phyloP scores from a whole-genome alignment of 2,113 vertebrate species.

The Pedetes capensis region DNA sequence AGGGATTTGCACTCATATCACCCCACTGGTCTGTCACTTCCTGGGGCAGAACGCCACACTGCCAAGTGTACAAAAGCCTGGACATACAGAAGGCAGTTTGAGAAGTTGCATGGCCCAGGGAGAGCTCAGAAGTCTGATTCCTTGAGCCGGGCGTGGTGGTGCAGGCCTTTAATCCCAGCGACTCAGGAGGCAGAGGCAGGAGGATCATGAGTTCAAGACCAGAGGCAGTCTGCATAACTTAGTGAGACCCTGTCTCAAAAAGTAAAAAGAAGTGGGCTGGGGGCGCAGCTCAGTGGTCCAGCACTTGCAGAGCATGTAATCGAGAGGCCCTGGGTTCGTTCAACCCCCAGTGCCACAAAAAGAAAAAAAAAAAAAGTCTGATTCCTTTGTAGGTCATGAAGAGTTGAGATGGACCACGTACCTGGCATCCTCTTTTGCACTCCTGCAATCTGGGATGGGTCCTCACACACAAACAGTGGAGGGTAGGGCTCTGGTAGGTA shows the following conservation, averaged over 20 bases:
- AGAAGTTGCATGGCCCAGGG: neutral
- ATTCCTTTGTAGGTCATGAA: neutral
- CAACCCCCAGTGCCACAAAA: no score
- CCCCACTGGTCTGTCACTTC: neutral
- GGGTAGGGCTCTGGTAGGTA: neutral
- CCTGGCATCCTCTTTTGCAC: neutral
- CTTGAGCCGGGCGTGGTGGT: no score
- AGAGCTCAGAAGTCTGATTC: neutral
- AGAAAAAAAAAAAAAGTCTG: no score
- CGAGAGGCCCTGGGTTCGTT: no score
- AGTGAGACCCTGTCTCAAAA: no score
- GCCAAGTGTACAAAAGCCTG: neutral
- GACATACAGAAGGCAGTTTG: neutral
- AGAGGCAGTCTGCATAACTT: no score
- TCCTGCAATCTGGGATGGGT: neutral
- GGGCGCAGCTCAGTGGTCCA: no score
- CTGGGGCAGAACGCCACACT: neutral
- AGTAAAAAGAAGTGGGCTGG: no score
- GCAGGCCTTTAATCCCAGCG: no score
- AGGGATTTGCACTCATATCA: neutral
- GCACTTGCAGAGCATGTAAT: no score
- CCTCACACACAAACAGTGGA: neutral
- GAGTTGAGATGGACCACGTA: neutral
- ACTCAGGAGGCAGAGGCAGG: no score
- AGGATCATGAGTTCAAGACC: no score